Percentiles rank a stretch among this genome's conserved stretches.
These are phyloP conservation scores for Vidua chalybeata DNA, from an alignment of 2,113 vertebrate genomes.

Conservation along the genomic window DNA sequence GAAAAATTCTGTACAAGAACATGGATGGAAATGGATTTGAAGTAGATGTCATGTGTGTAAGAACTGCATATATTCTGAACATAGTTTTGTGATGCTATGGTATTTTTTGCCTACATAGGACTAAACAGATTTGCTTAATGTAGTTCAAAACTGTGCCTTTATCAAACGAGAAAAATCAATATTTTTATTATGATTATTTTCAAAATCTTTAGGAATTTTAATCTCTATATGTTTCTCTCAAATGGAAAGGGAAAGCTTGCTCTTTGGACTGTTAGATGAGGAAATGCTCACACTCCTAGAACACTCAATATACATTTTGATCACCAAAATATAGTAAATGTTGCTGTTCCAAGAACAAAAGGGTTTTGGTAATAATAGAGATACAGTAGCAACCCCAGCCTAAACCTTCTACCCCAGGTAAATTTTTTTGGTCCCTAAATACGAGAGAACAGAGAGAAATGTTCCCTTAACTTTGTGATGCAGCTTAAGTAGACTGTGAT, in stretches of 20 bases:
- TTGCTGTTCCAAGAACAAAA: neutral
- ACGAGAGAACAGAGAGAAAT: neutral
- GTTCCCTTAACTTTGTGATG: neutral
- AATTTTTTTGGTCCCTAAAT: neutral
- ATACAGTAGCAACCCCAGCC: neutral
- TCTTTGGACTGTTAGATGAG: neutral
- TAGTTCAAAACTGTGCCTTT: neutral
- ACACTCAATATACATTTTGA: neutral
- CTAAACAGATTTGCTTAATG: neutral
- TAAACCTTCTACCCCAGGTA: neutral
- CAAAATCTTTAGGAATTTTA: neutral
- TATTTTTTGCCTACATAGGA: neutral
- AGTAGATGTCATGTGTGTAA: neutral
- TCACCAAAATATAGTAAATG: neutral
- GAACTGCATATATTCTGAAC: neutral
- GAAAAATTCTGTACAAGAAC: neutral
- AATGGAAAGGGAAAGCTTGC: neutral
- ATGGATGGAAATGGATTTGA: neutral
- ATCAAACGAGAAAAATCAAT: neutral
- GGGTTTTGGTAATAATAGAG: fast-evolving
- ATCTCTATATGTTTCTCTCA: neutral
- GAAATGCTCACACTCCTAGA: neutral
- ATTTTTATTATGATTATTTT: neutral
- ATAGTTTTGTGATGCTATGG: neutral
- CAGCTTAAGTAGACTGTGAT: neutral